Evolutionary conservation across 2,113 vertebrate species (phyloP).

Genomic region (Podarcis raffonei): DNA sequence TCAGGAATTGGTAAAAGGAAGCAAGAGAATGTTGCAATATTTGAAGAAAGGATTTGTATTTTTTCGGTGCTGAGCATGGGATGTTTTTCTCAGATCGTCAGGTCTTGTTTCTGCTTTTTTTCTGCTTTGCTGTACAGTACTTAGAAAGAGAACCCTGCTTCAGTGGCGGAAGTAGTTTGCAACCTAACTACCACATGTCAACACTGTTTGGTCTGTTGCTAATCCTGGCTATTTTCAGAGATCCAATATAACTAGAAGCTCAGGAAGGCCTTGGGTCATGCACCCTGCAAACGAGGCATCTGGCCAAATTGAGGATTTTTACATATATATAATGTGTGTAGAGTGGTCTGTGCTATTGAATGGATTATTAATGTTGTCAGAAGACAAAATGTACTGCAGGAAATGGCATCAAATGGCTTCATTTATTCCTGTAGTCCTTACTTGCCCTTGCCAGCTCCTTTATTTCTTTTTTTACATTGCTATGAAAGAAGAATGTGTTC

Average conservation of each 20-base stretch:
- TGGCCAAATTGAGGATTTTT: slow-evolving; percentile 53
- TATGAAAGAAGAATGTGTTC: slow-evolving; percentile 17
- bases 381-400: slow-evolving; percentile 27
- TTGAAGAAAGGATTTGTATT: background rate
- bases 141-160: slow-evolving; percentile 22
- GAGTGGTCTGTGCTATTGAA: slow-evolving; percentile 5
- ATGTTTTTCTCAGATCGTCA: background rate
- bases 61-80: background rate
- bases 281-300: slow-evolving; percentile 28
- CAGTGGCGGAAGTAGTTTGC: slow-evolving; percentile 58
- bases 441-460: background rate
- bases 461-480: background rate
- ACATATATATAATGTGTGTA: background rate
- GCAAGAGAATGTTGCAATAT: background rate
- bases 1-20: background rate
- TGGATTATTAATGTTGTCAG: slow-evolving; percentile 49
- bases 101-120: background rate
- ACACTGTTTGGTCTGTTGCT: slow-evolving; percentile 30
- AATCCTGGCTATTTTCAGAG: slow-evolving; percentile 53
- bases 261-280: slow-evolving; percentile 58
- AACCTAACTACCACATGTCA: slow-evolving; percentile 38
- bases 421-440: slow-evolving; percentile 17
- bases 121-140: rapidly evolving
- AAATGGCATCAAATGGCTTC: slow-evolving; percentile 18
- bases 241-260: slow-evolving; percentile 40